A percentile compares a stretch with the other conserved stretches of the same genome.
Evolutionary conservation across 2,797 vertebrate species (phyloP).

Genomic region (Selene dorsalis): DNA sequence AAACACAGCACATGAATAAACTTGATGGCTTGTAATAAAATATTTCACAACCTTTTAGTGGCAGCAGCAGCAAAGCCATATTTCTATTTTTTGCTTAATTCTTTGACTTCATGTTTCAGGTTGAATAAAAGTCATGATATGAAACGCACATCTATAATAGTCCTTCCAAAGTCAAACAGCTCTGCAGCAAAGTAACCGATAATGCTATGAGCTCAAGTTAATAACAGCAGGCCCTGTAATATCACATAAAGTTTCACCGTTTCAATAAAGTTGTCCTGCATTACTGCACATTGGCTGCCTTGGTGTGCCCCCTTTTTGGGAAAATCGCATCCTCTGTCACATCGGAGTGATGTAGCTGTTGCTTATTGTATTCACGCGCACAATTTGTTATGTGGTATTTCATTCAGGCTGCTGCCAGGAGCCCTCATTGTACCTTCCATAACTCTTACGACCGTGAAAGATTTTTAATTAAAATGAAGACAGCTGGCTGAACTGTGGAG

Average conservation of each 20-base stretch:
- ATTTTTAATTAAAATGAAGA: slow-evolving; percentile 87
- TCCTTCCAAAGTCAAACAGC: slow-evolving; percentile 72
- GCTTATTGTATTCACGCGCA: slow-evolving; percentile 75
- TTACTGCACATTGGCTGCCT: slow-evolving; percentile 60
- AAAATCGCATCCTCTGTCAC: slow-evolving; percentile 70
- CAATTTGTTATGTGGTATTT: slow-evolving; percentile 81
- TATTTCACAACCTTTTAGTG: slow-evolving; percentile 38
- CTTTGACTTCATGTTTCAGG: slow-evolving; percentile 66
- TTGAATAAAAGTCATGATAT: slow-evolving; percentile 70
- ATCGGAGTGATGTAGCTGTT: slow-evolving; percentile 76
- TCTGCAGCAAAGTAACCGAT: slow-evolving; percentile 63
- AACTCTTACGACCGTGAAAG: slow-evolving; percentile 83
- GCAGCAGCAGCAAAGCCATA: slow-evolving; percentile 32
- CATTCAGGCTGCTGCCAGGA: slow-evolving; percentile 77
- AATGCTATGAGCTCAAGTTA: slow-evolving; percentile 75
- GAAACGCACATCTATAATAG: slow-evolving; percentile 54
- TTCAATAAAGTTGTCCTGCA: slow-evolving; percentile 76
- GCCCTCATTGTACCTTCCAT: slow-evolving; percentile 76
- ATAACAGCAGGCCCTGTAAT: slow-evolving; percentile 68
- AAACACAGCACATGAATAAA: slow-evolving; percentile 18
- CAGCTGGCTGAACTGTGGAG: slow-evolving; percentile 81
- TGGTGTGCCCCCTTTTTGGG: slow-evolving; percentile 70
- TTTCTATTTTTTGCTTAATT: slow-evolving; percentile 46
- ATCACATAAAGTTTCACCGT: slow-evolving; percentile 74
- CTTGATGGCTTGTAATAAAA: slow-evolving; percentile 31